Percentiles rank a stretch among this genome's conserved stretches.
phyloP scores from a whole-genome alignment of 2,113 vertebrate genomes.

The Cheirogaleus medius region DNA sequence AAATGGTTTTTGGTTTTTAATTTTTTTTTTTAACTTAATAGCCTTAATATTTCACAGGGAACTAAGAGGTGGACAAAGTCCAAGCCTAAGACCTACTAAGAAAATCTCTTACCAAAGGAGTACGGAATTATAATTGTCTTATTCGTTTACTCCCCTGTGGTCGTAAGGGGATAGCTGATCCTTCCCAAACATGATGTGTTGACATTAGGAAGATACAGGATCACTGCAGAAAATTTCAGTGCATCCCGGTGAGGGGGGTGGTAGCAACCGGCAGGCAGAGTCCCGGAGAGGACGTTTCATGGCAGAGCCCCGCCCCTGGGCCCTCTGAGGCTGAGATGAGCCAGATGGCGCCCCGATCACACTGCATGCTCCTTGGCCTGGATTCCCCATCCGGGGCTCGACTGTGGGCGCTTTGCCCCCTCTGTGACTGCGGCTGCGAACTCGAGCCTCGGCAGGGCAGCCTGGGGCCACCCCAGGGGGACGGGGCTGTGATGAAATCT shows the following conservation, averaged over 20 bases:
- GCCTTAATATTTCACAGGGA: neutral
- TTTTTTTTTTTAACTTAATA: neutral
- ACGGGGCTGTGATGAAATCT: neutral
- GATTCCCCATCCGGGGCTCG: neutral
- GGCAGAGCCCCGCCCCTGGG: neutral
- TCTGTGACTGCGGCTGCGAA: neutral
- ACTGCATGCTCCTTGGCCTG: neutral
- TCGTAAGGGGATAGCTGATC: neutral
- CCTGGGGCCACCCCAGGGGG: neutral
- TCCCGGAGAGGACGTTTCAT: neutral
- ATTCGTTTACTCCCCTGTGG: neutral
- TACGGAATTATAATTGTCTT: neutral
- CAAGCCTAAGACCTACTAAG: neutral
- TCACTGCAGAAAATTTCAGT: neutral
- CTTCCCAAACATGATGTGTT: neutral
- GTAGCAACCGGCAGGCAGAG: neutral
- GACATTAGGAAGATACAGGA: neutral
- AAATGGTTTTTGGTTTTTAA: neutral
- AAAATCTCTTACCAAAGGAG: constrained; percentile 4
- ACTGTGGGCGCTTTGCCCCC: neutral
- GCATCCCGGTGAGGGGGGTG: neutral
- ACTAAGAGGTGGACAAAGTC: neutral
- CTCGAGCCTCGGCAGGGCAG: neutral
- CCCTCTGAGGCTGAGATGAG: neutral
- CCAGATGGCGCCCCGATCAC: neutral